Evolutionary conservation across 2,797 vertebrate species (phyloP), one percentile per base, ranked within the genome.

Genomic region (Lepus townsendii): DNA sequence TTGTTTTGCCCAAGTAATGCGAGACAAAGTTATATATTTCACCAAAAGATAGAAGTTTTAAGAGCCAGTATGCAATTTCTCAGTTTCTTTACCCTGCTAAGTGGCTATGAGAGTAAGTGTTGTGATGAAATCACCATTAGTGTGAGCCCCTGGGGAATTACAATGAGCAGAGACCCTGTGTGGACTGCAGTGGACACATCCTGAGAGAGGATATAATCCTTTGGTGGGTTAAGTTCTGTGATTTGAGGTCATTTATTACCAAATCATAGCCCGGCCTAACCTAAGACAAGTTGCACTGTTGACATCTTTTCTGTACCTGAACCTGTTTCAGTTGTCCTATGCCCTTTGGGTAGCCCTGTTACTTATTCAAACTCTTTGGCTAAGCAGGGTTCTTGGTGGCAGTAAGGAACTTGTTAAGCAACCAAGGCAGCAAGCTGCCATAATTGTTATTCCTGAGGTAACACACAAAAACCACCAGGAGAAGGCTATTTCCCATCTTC

Each of bases 1-100:
- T 73, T 54, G n/a, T 32, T 83, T 79, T 96, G 42, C 19, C 38
- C n/a, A 75, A 84, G 72, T 69, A 88, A 79, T 88, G 26, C 83
- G 47, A 92, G 42, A 1, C 62, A 57, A 80, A 92, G 6, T 77
- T 75, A n/a, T 22, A 47, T 79, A 24, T 94, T 82, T 89, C 38
- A 57, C 84, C 10, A 24, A 76, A 88, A 89, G 63, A 94, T 68
- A 7, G 60, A 79, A 19, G 20, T 60, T 92, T 86, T 69, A 82
- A 86, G 47, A 92, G 5, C 60, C 82, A 75, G 5, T 16, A 24
- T 84, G 50, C 35, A 62, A n/a, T 38, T 91, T 86, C 19, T 27
- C 24, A 50, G 17, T 60, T 69, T 14, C 80, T 89, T 76, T 69
- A 38, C n/a, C 38, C n/a, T 73, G 57, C 32, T 80, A 66, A 57